Evolutionary conservation across 37 sponge, comb jelly and placozoan species (phyloP), one percentile per base, ranked within the genome.

Genomic region (Oopsacas minuta): DNA sequence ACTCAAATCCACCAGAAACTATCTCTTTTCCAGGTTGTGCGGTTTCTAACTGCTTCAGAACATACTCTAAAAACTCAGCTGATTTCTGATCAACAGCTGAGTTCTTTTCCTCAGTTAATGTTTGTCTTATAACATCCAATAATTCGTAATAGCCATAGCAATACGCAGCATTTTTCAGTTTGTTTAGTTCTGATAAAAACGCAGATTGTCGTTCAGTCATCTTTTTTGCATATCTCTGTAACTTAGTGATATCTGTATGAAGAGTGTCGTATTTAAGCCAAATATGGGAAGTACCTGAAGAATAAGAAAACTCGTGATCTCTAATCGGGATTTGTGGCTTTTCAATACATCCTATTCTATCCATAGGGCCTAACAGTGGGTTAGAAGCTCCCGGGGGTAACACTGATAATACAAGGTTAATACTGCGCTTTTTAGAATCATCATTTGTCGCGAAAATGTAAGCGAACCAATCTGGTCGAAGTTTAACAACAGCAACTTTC

Each of bases 381-480:
- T 25, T 61, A 7, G 28, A 25, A 25, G 75, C 30, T 3, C 75
- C 75, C 20, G 75, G 75, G 5, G 75, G 75, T n/a, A 61, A 12
- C 7, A 61, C 75, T 61, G 75, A 61, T 61, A 61, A 61, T 12
- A 61, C 75, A 61, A 61, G 75, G 30, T 61, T 61, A n/a, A n/a
- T 20, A 34, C 22, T 61, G 28, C 75, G 75, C 75, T 61, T 61
- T 61, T 61, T 61, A 12, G 30, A 5, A 25, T 61, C 75, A 20
- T 61, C 75, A 61, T 61, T 61, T 61, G 75, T n/a, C 5, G 75
- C 75, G 75, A 20, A 61, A 61, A 61, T 61, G 30, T 25, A 61
- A 32, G 75, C 75, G 28, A 61, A 61, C 75, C 75, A 61, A 61
- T 61, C 75, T 5, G 30, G 28, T 32, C 75, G 75, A 12, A 61